Evolutionary conservation across 2,888 invertebrate genomes (phyloP), one percentile per base, ranked within the genome.

Genomic region (Cordilura impudica): DNA sequence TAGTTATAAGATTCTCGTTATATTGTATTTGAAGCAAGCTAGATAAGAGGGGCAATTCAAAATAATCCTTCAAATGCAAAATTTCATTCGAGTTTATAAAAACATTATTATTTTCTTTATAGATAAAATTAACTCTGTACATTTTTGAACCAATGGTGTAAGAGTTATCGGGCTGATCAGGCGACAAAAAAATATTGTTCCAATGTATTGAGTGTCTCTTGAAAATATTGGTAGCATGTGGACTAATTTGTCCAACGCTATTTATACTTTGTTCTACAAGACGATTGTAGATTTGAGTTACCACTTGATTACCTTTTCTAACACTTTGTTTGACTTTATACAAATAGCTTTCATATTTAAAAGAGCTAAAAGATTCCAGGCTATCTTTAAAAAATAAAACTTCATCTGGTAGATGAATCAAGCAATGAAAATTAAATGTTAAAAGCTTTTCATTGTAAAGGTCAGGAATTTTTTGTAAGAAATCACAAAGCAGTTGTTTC

Each of bases 361-460:
- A n/a, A n/a, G n/a, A n/a, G n/a, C n/a, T n/a, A n/a, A n/a, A n/a
- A n/a, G n/a, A n/a, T n/a, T n/a, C n/a, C n/a, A n/a, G n/a, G n/a
- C n/a, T n/a, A n/a, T n/a, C n/a, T n/a, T n/a, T n/a, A n/a, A n/a
- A n/a, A n/a, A n/a, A n/a, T n/a, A n/a, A n/a, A n/a, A n/a, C n/a
- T n/a, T 78, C 78, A 45, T 29, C 19, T 23, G 60, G 43, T 35
- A 72, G 56, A 58, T 73, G 72, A 29, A 18, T 63, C 56, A 78
- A 63, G 49, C 69, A 69, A 26, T 73, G 69, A 19, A 7, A 69
- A 78, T 70, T 73, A 60, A 45, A 78, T 58, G 69, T 73, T 67
- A 72, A 58, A 53, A 72, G 16, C 31, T 43, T 60, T 31, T 60
- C 49, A 65, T 71, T 65, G 66, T 76, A 76, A 53, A 71, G 66